Percentiles rank a stretch among this genome's conserved stretches.
phyloP scores from a whole-genome alignment of 2,797 vertebrate species.

The Poecilia wingei region DNA sequence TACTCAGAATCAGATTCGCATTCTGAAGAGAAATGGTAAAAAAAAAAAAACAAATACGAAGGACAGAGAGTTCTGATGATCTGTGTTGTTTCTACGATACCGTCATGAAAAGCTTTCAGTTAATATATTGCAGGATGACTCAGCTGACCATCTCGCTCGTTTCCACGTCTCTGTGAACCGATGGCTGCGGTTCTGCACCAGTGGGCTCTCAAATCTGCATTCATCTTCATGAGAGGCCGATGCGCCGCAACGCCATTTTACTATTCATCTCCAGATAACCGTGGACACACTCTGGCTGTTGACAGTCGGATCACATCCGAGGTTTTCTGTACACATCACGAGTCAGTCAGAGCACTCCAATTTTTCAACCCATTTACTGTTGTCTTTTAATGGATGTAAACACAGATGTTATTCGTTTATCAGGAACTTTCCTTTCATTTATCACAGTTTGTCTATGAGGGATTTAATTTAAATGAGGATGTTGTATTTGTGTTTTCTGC shows the following conservation, averaged over 20 bases:
- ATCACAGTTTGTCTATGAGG: not conserved
- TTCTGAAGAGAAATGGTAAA: not conserved
- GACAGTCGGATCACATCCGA: not conserved
- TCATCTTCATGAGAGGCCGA: conserved; percentile 14
- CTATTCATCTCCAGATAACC: conserved; percentile 6
- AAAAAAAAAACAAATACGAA: not conserved
- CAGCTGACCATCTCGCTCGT: not conserved
- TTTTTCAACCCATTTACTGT: conserved; percentile 2
- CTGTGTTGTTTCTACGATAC: not conserved
- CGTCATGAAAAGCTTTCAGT: not conserved
- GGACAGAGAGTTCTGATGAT: not conserved
- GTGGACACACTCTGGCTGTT: conserved; percentile 8
- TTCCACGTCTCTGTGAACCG: not conserved
- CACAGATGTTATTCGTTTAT: not conserved
- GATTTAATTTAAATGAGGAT: not conserved
- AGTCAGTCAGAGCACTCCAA: not conserved
- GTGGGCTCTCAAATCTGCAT: conserved; percentile 16
- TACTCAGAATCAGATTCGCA: not conserved
- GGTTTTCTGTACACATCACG: not conserved
- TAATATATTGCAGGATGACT: conserved; percentile 3
- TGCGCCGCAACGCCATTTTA: not conserved
- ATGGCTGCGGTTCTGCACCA: not conserved
- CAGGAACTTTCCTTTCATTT: not conserved
- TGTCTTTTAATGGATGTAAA: not conserved
- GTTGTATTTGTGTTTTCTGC: conserved; percentile 1